phyloP scores from a whole-genome alignment of 1,140 invertebrate genomes.

The Drosophila eugracilis region DNA sequence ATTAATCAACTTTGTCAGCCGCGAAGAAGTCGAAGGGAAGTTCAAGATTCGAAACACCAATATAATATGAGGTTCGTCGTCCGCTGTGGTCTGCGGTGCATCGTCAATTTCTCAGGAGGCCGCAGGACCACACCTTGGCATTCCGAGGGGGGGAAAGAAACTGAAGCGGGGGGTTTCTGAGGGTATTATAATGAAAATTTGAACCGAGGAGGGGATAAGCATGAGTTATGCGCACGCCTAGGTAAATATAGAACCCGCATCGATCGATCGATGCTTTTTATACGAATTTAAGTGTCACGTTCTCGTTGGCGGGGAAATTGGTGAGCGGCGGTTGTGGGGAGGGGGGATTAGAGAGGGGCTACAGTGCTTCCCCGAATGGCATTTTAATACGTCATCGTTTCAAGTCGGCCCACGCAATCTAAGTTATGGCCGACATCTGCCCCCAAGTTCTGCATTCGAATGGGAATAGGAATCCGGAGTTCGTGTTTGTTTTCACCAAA shows the following conservation, averaged over 20 bases:
- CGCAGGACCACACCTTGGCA: constrained; percentile 71
- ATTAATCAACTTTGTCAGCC: constrained; percentile 73
- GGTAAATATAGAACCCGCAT: constrained; percentile 81
- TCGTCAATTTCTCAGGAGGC: constrained; percentile 49
- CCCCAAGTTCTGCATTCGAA: constrained; percentile 56
- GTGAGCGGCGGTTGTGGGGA: no score
- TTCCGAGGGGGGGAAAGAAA: constrained; percentile 23
- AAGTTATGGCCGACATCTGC: constrained; percentile 78
- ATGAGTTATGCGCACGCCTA: constrained; percentile 73
- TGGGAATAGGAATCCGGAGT: constrained; percentile 61
- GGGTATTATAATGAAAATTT: constrained; percentile 58
- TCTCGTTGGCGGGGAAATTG: constrained; percentile 26
- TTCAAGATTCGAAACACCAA: constrained; percentile 52
- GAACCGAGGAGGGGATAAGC: constrained; percentile 62
- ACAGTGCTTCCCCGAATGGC: constrained; percentile 48
- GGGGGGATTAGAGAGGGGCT: constrained; percentile 5
- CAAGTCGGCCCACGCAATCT: constrained; percentile 74
- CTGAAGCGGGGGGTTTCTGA: not conserved
- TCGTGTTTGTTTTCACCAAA: constrained; percentile 81
- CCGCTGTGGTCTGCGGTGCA: constrained; percentile 66
- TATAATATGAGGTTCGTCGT: constrained; percentile 22
- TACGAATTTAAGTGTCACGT: constrained; percentile 81
- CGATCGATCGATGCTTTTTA: constrained; percentile 80
- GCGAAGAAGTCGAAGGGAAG: constrained; percentile 42
- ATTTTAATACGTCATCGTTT: constrained; percentile 82